phyloP scores from a whole-genome alignment of 2,113 vertebrate genomes.

The Amblyornis subalaris region DNA sequence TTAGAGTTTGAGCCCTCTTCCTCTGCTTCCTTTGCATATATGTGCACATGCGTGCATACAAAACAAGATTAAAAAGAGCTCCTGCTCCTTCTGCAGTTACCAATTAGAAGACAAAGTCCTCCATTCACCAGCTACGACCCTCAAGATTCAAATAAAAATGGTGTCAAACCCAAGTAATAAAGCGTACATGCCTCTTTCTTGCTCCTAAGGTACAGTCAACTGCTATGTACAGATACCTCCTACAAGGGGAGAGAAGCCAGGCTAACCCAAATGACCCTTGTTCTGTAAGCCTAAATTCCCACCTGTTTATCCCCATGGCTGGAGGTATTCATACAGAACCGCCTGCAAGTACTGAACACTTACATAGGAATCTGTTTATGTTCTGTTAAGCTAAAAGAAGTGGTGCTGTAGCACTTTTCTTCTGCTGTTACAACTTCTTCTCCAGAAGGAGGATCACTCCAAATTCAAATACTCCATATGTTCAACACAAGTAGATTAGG shows the following conservation, averaged over 20 bases:
- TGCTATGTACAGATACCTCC: not conserved
- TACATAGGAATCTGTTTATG: not conserved
- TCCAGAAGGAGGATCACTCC: not conserved
- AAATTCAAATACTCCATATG: not conserved
- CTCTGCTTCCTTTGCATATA: not conserved
- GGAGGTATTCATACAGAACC: not conserved
- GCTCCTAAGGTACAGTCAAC: not conserved
- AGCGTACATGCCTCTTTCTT: not conserved
- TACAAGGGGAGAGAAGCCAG: not conserved
- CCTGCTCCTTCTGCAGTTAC: not conserved
- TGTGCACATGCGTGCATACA: accelerated
- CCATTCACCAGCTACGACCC: not conserved
- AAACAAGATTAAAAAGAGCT: not conserved
- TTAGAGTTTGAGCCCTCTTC: not conserved
- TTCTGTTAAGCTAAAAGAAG: not conserved
- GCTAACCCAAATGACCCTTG: not conserved
- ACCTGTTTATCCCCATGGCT: not conserved
- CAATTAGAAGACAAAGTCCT: not conserved
- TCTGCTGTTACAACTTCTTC: not conserved
- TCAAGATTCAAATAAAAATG: not conserved
- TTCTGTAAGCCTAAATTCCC: not conserved
- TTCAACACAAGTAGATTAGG: not conserved
- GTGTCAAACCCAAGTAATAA: not conserved
- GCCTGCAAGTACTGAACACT: not conserved
- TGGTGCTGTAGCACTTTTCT: not conserved